Evolutionary conservation across 2,888 invertebrate species (phyloP).

Genomic region (Leptopterna dolabrata): DNA sequence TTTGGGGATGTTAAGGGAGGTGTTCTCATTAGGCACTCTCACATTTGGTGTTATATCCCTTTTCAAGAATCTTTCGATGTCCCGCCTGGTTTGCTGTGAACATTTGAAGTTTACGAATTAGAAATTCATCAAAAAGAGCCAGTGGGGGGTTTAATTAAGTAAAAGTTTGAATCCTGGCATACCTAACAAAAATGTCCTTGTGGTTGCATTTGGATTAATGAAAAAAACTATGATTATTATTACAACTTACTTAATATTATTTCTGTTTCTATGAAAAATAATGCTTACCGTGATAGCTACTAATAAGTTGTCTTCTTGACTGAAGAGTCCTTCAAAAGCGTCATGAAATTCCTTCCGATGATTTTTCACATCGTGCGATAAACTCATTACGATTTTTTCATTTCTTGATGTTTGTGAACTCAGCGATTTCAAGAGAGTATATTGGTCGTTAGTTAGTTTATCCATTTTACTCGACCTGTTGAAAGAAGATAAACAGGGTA

Average conservation of each 20-base stretch:
- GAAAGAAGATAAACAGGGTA: not conserved
- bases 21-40: not conserved
- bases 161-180: no score
- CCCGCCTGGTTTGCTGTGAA: constrained; percentile 7
- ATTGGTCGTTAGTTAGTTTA: constrained; percentile 71
- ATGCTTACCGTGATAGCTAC: constrained; percentile 61
- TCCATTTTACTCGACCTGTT: constrained; percentile 71
- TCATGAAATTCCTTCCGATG: constrained; percentile 64
- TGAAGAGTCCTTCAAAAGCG: constrained; percentile 59
- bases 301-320: constrained; percentile 60
- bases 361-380: constrained; percentile 65
- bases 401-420: constrained; percentile 66
- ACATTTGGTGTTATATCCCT: not conserved
- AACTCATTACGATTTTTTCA: constrained; percentile 60
- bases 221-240: no score
- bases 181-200: no score
- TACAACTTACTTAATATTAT: no score
- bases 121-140: no score
- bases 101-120: not conserved
- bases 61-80: constrained; percentile 24
- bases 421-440: constrained; percentile 69
- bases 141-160: no score
- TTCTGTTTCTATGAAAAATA: no score
- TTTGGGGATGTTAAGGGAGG: not conserved
- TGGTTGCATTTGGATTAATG: no score